Evolutionary conservation across 2,113 vertebrate genomes (phyloP).

Genomic region (Istiophorus platypterus): DNA sequence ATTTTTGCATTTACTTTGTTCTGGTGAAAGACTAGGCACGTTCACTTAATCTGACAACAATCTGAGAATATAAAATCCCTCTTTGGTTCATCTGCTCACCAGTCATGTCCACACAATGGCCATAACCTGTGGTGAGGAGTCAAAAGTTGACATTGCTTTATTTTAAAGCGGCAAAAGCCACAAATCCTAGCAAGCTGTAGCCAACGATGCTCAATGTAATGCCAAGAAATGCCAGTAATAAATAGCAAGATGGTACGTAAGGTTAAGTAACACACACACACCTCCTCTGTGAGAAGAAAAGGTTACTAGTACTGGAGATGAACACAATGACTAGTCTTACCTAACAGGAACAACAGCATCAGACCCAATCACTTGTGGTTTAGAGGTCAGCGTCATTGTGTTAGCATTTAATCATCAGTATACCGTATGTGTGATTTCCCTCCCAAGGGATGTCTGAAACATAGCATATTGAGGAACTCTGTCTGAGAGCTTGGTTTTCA

Average conservation of each 20-base stretch:
- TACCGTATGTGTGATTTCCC: neutral
- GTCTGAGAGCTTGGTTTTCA: constrained; percentile 30
- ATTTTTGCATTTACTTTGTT: neutral
- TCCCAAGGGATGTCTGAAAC: neutral
- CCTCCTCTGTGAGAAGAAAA: neutral
- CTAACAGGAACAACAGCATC: neutral
- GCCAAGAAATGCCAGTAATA: neutral
- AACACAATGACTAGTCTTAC: neutral
- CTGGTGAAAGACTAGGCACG: neutral
- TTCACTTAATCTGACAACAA: neutral
- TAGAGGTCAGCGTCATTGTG: neutral
- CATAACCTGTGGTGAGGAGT: neutral
- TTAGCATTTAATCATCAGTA: neutral
- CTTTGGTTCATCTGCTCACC: neutral
- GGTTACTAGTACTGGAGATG: neutral
- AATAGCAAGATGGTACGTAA: neutral
- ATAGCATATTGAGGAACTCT: constrained; percentile 31
- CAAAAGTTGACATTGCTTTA: neutral
- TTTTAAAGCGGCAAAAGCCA: neutral
- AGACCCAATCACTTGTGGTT: neutral
- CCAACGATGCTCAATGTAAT: neutral
- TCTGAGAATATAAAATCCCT: neutral
- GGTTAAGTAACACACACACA: neutral
- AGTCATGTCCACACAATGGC: neutral
- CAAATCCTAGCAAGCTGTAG: neutral